These are phyloP conservation scores for Urophycis tenuis DNA, from an alignment of 2,797 vertebrate species.

Conservation along the genomic window DNA sequence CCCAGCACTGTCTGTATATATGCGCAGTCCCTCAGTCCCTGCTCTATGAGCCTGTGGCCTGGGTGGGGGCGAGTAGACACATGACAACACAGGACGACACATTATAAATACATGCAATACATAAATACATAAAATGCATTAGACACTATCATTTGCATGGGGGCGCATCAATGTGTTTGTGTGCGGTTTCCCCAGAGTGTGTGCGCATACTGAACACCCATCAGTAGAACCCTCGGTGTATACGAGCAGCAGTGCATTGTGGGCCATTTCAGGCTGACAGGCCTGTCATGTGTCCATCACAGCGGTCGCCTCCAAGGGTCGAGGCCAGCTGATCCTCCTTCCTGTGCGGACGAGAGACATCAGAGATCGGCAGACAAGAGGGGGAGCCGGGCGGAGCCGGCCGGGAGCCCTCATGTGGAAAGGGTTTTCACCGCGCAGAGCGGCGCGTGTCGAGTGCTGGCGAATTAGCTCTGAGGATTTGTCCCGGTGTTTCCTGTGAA, in stretches of 20 bases:
- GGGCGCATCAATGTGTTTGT: neutral
- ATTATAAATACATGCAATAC: too few species aligned
- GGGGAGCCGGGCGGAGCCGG: neutral
- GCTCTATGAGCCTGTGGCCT: neutral
- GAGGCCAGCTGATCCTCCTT: constrained; percentile 21
- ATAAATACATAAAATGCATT: too few species aligned
- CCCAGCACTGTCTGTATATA: neutral
- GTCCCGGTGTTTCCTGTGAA: neutral
- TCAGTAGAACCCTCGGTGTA: neutral
- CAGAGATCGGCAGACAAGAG: constrained; percentile 20
- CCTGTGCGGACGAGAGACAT: constrained; percentile 33
- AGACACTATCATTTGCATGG: too few species aligned
- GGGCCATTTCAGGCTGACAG: constrained; percentile 12
- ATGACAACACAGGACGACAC: neutral
- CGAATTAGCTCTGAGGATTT: neutral
- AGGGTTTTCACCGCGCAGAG: neutral
- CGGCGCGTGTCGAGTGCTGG: neutral
- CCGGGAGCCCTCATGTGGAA: neutral
- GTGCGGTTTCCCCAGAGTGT: neutral
- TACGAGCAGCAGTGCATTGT: constrained; percentile 4
- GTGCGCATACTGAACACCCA: constrained; percentile 11
- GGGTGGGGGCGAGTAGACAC: neutral
- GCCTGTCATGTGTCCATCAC: constrained; percentile 38
- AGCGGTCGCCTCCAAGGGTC: constrained; percentile 21
- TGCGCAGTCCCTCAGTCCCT: neutral